Percentiles rank a stretch among this genome's conserved stretches.
These are phyloP conservation scores for Drosophila santomea DNA, from an alignment of 1,140 invertebrate species.

Conservation along the genomic window DNA sequence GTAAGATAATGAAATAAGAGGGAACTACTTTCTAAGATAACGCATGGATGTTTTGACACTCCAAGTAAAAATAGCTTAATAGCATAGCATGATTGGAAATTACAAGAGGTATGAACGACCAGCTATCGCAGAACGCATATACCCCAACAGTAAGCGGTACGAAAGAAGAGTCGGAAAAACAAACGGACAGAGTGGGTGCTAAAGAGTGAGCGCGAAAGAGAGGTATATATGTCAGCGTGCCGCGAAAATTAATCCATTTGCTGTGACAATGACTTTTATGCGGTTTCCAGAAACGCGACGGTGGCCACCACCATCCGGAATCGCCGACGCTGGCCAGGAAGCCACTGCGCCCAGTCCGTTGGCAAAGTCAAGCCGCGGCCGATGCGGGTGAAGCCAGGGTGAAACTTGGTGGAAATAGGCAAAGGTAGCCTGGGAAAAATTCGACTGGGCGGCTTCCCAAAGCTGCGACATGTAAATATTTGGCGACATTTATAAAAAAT, in stretches of 20 bases:
- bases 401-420: slow-evolving; percentile 25
- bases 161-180: slow-evolving; percentile 3
- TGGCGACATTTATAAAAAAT: slow-evolving; percentile 77
- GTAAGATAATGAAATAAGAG: too few species aligned
- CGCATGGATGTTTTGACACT: too few species aligned
- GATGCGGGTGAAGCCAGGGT: slow-evolving; percentile 51
- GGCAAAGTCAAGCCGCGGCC: slow-evolving; percentile 76
- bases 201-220: slow-evolving; percentile 19
- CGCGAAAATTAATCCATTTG: slow-evolving; percentile 83
- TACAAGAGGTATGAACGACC: too few species aligned
- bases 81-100: neutral
- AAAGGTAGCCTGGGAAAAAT: slow-evolving; percentile 10
- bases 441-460: slow-evolving; percentile 44
- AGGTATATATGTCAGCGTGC: slow-evolving; percentile 72
- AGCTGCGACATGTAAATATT: slow-evolving; percentile 82
- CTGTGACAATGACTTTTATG: slow-evolving; percentile 83
- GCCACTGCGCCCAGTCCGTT: slow-evolving; percentile 50
- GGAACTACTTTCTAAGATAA: too few species aligned
- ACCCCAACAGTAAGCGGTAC: neutral
- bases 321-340: slow-evolving; percentile 50
- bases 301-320: slow-evolving; percentile 42
- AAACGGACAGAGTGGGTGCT: slow-evolving; percentile 23
- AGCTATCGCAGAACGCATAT: neutral
- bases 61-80: neutral
- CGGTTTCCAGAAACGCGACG: slow-evolving; percentile 73